Percentiles rank a stretch among this genome's conserved stretches.
Conservation (phyloP, 2,113 vertebrate genomes). For the Nanorana parkeri region DNA sequence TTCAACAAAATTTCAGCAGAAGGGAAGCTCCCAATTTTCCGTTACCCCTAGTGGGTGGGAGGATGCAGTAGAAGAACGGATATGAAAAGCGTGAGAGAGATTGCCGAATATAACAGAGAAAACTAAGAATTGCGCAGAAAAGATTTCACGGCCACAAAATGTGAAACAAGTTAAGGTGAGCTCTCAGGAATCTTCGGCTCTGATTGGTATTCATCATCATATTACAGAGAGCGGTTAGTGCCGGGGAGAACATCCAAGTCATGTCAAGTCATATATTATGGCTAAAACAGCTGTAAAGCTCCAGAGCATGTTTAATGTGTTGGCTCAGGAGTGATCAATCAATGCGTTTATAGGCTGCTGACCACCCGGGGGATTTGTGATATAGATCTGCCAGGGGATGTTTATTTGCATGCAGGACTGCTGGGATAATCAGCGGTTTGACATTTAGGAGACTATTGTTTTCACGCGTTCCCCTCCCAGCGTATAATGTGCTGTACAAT, state of each 20-base stretch:
- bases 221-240: background rate
- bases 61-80: no score
- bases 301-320: conserved; percentile 46
- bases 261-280: conserved; percentile 35
- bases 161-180: no score
- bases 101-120: no score
- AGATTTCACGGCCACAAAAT: no score
- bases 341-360: conserved; percentile 21
- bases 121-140: no score
- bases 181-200: no score
- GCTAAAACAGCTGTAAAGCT: background rate
- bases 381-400: background rate
- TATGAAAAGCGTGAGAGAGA: no score
- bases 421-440: conserved; percentile 23
- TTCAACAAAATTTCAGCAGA: no score
- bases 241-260: background rate
- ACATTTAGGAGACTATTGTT: conserved; percentile 19
- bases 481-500: conserved; percentile 2
- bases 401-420: background rate
- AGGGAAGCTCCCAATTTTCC: no score
- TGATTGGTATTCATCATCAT: conserved; percentile 17
- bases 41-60: no score
- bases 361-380: background rate
- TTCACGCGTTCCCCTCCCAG: background rate
- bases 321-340: conserved; percentile 39